phyloP scores from a whole-genome alignment of 2,797 vertebrate species.

The Mormyrops attenuatus region DNA sequence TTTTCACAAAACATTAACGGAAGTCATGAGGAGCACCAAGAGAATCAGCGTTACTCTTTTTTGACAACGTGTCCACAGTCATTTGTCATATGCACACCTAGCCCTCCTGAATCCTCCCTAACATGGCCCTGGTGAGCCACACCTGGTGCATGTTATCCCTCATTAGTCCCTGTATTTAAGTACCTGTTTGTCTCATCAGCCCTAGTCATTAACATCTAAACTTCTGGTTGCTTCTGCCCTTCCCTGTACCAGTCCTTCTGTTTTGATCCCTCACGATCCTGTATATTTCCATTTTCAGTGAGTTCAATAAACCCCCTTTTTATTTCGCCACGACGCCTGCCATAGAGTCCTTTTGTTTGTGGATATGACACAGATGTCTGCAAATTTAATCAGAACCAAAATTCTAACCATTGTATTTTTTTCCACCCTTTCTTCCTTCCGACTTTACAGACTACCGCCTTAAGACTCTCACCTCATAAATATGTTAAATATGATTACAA shows the following conservation, averaged over 20 bases:
- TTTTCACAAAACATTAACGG: neutral
- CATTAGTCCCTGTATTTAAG: neutral
- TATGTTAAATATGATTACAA: neutral
- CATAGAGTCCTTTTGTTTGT: neutral
- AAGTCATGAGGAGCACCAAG: neutral
- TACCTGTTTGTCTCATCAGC: neutral
- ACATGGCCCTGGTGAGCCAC: neutral
- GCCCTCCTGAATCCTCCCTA: neutral
- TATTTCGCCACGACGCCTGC: neutral
- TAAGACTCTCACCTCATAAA: neutral
- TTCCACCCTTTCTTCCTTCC: neutral
- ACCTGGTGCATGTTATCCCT: neutral
- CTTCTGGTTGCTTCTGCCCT: neutral
- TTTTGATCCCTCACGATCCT: neutral
- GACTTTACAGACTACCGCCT: neutral
- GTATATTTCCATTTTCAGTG: neutral
- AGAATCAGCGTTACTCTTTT: neutral
- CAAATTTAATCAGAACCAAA: neutral
- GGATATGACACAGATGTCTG: neutral
- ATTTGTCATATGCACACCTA: neutral
- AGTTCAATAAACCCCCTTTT: neutral
- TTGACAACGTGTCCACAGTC: neutral
- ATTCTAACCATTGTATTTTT: neutral
- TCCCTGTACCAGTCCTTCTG: neutral
- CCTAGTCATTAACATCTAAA: neutral